These are phyloP conservation scores for Tangara arthus DNA, from an alignment of 2,797 vertebrate genomes.

Conservation along the genomic window DNA sequence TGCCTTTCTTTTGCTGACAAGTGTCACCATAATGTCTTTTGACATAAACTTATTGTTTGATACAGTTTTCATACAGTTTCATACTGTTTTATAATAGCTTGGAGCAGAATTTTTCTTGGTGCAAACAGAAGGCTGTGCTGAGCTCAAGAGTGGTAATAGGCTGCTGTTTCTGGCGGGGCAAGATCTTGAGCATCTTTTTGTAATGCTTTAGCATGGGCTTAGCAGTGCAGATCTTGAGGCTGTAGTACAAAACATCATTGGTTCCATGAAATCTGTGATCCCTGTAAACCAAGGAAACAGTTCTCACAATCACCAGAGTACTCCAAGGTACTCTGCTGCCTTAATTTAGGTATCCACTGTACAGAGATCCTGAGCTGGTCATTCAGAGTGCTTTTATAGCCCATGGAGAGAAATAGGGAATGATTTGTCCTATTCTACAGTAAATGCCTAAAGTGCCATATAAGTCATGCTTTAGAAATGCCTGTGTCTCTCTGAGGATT, in stretches of 20 bases:
- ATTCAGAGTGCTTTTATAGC: not conserved
- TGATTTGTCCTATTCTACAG: constrained; percentile 32
- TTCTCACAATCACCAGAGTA: not conserved
- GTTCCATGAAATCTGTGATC: not conserved
- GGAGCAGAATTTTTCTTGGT: not conserved
- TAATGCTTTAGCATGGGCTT: not conserved
- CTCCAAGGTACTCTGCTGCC: not conserved
- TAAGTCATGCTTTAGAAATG: not conserved
- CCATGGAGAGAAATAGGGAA: constrained; percentile 29
- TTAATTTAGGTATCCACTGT: constrained; percentile 9
- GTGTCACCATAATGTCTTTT: not conserved
- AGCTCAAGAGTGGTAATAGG: not conserved
- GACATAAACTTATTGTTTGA: not conserved
- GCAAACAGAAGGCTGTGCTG: not conserved
- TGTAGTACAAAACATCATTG: not conserved
- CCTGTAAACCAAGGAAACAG: not conserved
- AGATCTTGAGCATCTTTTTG: not conserved
- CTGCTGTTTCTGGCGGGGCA: not conserved
- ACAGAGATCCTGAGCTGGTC: not conserved
- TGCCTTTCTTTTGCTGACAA: not conserved
- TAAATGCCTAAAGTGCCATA: not conserved
- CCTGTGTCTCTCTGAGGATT: not conserved
- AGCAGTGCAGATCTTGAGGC: not conserved
- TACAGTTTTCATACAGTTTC: not conserved
- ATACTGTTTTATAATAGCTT: not conserved